Base-by-base conservation (phyloP, 2,888 invertebrate species). In the Argyresthia albistria region DNA sequence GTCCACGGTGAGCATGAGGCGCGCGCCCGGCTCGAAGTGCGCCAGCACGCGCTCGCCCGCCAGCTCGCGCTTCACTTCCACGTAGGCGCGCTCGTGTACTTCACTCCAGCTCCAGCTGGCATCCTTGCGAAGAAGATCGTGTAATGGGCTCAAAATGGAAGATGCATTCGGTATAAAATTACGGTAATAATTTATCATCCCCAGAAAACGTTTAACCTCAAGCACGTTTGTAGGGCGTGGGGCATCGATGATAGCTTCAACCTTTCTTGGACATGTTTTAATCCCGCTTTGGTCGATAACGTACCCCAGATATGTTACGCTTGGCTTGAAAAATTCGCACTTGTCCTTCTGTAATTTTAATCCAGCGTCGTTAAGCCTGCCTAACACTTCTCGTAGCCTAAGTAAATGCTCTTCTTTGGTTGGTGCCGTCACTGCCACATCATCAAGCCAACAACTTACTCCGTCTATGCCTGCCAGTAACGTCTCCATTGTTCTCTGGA, bases 401-500 rank as follows among this genome's bases (percentile, higher is more conserved):
- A 11, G 1, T 8, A 58, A 8, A 15, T 60, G 58, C 0, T 8
- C 8, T 16, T 16, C 8, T n/a, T 35, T 57, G 16, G 46, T 15
- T 0, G 55, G 56, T 0, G 52, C 60, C 0, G 60, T 62, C 0
- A 57, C 12, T 43, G 56, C 59, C 3, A 70, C 58, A 46, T 69
- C 66, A 52, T 66, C 64, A 1, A 62, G 48, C 60, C 61, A 65
- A 1, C 11, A 8, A 12, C 53, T 54, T 0, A 65, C 61, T 0
- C 63, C 64, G 0, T 62, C 59, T 37, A 66, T 53, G 1, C 57
- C 62, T 25, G 53, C 12, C 8, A 64, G 46, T 8, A 64, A 48
- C 0, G 54, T 56, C 53, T 67, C 63, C 64, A 75, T 72, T 0
- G 65, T 52, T 54, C 60, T 60, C 60, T 76, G 69, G 53, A 74